phyloP scores from a whole-genome alignment of 2,797 vertebrate species.

The Micrastur ruficollis region DNA sequence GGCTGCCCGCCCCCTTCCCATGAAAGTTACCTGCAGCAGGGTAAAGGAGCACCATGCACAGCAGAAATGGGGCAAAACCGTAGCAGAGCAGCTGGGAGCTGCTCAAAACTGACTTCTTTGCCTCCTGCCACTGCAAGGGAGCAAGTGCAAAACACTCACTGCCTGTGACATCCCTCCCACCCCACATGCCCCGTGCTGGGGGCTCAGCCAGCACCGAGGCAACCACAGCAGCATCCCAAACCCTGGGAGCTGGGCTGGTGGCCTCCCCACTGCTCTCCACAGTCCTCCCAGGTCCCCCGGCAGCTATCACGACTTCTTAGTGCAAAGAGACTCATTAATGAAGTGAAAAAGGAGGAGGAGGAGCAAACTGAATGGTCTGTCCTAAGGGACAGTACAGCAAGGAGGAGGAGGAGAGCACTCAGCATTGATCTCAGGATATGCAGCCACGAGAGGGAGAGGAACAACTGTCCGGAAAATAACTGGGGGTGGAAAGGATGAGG shows the following conservation, averaged over 20 bases:
- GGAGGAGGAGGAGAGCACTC: not conserved
- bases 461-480: not conserved
- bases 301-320: not conserved
- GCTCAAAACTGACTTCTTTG: not conserved
- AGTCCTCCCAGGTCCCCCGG: not conserved
- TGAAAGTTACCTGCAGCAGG: fast-evolving
- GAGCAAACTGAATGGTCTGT: conserved; percentile 19
- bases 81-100: not conserved
- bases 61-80: not conserved
- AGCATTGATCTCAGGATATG: not conserved
- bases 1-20: not conserved
- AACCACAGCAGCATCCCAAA: not conserved
- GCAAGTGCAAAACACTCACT: not conserved
- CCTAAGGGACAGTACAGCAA: conserved; percentile 8
- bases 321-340: conserved; percentile 33
- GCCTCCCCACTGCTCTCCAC: not conserved
- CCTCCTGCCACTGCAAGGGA: not conserved
- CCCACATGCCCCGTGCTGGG: fast-evolving
- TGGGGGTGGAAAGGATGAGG: not conserved
- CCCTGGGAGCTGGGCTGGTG: not conserved
- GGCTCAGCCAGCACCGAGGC: not conserved
- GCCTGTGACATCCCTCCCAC: not conserved
- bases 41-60: fast-evolving
- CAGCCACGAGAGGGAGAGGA: not conserved
- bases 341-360: conserved; percentile 48